Percentiles rank a stretch among this genome's conserved stretches.
These are phyloP conservation scores for Zaprionus ornatus DNA, from an alignment of 1,140 invertebrate species.

Conservation along the genomic window DNA sequence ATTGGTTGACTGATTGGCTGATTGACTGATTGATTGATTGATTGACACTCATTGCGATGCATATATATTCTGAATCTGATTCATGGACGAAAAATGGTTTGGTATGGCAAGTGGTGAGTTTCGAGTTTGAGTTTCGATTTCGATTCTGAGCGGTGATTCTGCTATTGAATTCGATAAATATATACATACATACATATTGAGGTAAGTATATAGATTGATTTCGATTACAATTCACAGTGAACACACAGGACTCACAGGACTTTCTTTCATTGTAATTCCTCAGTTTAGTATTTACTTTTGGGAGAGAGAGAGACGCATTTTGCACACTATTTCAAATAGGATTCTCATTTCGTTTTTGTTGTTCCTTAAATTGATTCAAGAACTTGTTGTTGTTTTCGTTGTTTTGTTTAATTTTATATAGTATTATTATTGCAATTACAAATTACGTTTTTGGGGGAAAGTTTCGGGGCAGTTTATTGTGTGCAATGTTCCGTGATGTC, in stretches of 20 bases:
- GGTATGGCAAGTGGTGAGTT: neutral
- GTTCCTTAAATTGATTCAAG: conserved; percentile 11
- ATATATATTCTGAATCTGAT: neutral
- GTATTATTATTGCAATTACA: conserved; percentile 8
- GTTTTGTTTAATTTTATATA: conserved; percentile 6
- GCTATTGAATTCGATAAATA: conserved; percentile 2
- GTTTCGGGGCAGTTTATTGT: neutral
- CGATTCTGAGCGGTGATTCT: conserved; percentile 39
- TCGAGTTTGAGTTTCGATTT: conserved; percentile 4
- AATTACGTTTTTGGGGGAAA: conserved; percentile 6
- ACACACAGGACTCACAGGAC: conserved; percentile 50
- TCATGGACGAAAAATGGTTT: neutral
- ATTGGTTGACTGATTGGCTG: conserved; percentile 16
- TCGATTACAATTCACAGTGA: conserved; percentile 3
- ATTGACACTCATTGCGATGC: neutral
- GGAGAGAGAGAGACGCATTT: conserved; percentile 9
- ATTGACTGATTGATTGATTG: neutral
- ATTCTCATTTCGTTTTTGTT: neutral
- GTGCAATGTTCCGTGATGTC: conserved; percentile 45
- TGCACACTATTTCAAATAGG: neutral
- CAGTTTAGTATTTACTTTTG: neutral
- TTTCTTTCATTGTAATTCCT: conserved; percentile 34
- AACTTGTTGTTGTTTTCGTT: conserved; percentile 6
- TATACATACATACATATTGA: conserved; percentile 2
- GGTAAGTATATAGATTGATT: conserved; percentile 16